A percentile compares a stretch with the other conserved stretches of the same genome.
Evolutionary conservation across 2,888 invertebrate species (phyloP).

Genomic region (Eumacrocentrus americanus): DNA sequence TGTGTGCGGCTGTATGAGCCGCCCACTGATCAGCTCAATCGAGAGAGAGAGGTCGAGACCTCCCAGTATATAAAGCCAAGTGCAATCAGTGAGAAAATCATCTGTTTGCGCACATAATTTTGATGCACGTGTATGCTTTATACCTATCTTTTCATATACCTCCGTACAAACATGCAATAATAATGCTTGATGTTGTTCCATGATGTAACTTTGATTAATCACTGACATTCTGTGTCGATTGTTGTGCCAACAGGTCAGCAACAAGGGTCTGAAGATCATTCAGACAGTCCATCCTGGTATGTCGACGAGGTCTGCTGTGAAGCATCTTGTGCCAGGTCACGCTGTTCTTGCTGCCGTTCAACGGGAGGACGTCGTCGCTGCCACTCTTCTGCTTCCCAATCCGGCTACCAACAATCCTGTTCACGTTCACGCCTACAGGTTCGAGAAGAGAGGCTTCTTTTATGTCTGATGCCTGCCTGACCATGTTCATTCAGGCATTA

Average conservation of each 20-base stretch:
- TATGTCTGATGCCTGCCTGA: not conserved
- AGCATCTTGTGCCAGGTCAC: constrained; percentile 93
- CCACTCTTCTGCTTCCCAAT: constrained; percentile 90
- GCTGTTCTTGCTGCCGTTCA: constrained; percentile 91
- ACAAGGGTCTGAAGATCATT: constrained; percentile 92
- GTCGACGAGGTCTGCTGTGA: constrained; percentile 70
- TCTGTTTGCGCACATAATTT: not conserved
- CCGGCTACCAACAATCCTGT: constrained; percentile 93
- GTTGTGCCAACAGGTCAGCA: constrained; percentile 70
- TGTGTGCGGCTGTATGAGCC: not conserved
- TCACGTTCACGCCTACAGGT: constrained; percentile 87
- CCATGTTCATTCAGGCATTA: not conserved
- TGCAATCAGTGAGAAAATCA: constrained; percentile 5
- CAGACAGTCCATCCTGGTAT: constrained; percentile 71
- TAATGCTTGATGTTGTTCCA: too few species aligned
- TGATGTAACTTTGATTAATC: constrained; percentile 12
- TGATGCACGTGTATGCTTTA: not conserved
- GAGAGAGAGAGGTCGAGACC: not conserved
- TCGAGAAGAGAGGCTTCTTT: constrained; percentile 1
- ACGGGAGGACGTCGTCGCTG: constrained; percentile 91
- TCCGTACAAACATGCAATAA: too few species aligned
- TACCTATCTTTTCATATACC: not conserved
- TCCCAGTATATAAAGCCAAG: not conserved
- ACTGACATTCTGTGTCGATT: constrained; percentile 14
- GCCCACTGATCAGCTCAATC: constrained; percentile 7